These are phyloP conservation scores for Balearica regulorum DNA, from an alignment of 2,797 vertebrate species.

Conservation along the genomic window DNA sequence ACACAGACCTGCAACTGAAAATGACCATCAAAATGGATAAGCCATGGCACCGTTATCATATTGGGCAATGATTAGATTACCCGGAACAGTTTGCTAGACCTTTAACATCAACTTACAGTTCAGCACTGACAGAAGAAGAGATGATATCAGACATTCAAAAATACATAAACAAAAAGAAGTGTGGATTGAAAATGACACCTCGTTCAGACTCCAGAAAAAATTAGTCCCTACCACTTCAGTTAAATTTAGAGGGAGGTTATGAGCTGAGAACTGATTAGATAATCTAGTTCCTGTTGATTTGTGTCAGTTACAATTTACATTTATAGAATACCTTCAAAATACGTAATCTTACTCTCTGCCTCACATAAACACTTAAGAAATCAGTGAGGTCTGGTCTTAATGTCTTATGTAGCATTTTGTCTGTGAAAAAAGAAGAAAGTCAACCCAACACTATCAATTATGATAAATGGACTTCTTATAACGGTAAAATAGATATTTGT, in stretches of 20 bases:
- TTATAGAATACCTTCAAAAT: constrained; percentile 12
- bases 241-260: constrained; percentile 50
- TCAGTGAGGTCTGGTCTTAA: neutral
- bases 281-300: constrained; percentile 10
- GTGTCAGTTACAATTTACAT: neutral
- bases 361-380: constrained; percentile 12
- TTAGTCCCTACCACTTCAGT: constrained; percentile 13
- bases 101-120: constrained; percentile 16
- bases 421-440: neutral
- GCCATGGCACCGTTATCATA: neutral
- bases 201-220: neutral
- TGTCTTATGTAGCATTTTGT: neutral
- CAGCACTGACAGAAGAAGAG: constrained; percentile 29
- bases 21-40: constrained; percentile 32
- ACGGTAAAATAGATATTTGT: neutral
- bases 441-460: neutral
- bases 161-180: constrained; percentile 42
- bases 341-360: neutral
- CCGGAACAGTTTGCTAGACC: constrained; percentile 21
- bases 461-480: neutral
- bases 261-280: constrained; percentile 32
- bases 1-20: neutral
- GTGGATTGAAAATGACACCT: constrained; percentile 54
- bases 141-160: constrained; percentile 49
- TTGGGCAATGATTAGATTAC: constrained; percentile 40